Evolutionary conservation across 2,888 invertebrate species (phyloP).

Genomic region (Blomia tropicalis): DNA sequence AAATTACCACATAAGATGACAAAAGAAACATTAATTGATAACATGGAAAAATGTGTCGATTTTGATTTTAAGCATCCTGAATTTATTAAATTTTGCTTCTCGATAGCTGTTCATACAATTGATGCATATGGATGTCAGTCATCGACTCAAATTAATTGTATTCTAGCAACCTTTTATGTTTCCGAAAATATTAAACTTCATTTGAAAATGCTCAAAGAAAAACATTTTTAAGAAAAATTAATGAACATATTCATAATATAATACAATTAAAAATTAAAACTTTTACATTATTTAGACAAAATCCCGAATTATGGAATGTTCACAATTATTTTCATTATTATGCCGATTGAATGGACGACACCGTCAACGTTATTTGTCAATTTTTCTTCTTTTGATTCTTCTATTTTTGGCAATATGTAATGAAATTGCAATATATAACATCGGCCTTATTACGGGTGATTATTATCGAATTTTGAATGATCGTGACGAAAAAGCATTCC

Average conservation of each 20-base stretch:
- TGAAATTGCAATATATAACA: constrained; percentile 41
- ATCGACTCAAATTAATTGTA: neutral
- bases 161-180: neutral
- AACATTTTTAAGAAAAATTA: too few species aligned
- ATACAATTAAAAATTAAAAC: neutral
- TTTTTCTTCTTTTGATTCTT: neutral
- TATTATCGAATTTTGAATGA: constrained; percentile 41
- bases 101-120: neutral
- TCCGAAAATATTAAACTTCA: too few species aligned
- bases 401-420: constrained; percentile 24
- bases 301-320: too few species aligned
- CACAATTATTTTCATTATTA: too few species aligned
- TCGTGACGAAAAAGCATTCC: constrained; percentile 38
- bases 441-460: constrained; percentile 42
- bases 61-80: neutral
- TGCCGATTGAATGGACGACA: too few species aligned
- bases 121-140: neutral
- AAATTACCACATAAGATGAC: too few species aligned
- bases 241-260: neutral
- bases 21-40: too few species aligned
- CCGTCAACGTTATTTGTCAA: neutral
- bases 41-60: too few species aligned
- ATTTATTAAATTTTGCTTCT: neutral
- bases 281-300: neutral
- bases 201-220: too few species aligned